Evolutionary conservation across 2,113 vertebrate genomes (phyloP), one percentile per base, ranked within the genome.

Genomic region (Tapirus terrestris): DNA sequence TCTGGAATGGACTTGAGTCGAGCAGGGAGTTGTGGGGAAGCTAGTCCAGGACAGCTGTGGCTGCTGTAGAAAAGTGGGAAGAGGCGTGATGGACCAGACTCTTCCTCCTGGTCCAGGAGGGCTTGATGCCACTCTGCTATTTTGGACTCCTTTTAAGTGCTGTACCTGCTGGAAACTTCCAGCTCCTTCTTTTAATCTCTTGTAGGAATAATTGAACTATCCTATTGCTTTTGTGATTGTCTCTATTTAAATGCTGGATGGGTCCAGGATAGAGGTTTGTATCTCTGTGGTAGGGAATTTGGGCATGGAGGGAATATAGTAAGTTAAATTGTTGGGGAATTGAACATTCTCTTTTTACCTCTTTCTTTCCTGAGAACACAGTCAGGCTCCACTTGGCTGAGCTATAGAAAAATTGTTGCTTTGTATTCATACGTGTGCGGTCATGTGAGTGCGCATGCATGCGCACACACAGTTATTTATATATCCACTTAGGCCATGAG

Each of bases 331-430:
- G 36, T 56, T 77, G 56, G n/a, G 7, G 12, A 88, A 45, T 12
- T 82, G 39, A 85, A 14, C 8, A 23, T 5, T 67, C 18, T n/a
- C 16, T 86, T 85, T 73, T 63, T n/a, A 53, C 17, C 8, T 75
- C n/a, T 33, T 17, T 31, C 17, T 65, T 81, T 58, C 20, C 33
- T 70, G 39, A 63, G 72, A 79, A 68, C 36, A 48, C 0, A 21
- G 29, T 39, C 27, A 58, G 36, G 51, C 36, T 81, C 23, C 36
- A 67, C 65, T 75, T 82, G 82, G 39, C 33, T 29, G 33, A 96
- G 82, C 91, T 90, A 20, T 67, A 27, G 43, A 51, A 85, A 92
- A 93, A 79, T 9, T 77, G n/a, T 43, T 68, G 61, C 60, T 93
- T 88, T 89, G 70, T 67, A 16, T 91, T 6, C 12, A 29, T 14